phyloP scores from a whole-genome alignment of 1,140 invertebrate genomes.

The Cotesia glomerata region DNA sequence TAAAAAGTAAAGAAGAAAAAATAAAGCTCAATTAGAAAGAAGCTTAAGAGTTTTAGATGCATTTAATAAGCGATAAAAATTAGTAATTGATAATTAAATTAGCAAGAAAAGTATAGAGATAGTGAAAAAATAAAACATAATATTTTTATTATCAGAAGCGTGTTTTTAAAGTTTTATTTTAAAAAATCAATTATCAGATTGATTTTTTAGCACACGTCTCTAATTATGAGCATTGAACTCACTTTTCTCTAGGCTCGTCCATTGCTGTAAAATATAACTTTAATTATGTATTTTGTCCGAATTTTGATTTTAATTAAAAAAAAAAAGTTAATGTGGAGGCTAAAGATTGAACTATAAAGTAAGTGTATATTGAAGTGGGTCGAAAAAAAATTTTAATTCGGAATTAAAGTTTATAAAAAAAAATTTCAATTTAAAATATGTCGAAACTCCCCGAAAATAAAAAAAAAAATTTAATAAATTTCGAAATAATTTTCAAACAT shows the following conservation, averaged over 20 bases:
- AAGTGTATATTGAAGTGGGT: not conserved
- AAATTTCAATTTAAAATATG: too few species aligned
- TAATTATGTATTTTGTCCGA: constrained; percentile 22
- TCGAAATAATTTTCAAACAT: too few species aligned
- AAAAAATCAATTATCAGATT: too few species aligned
- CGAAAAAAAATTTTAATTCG: too few species aligned
- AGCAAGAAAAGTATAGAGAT: constrained; percentile 27
- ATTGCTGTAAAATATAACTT: constrained; percentile 72
- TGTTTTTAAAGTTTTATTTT: too few species aligned
- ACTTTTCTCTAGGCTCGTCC: constrained; percentile 84
- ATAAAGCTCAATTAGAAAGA: not conserved
- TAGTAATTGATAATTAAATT: constrained; percentile 31
- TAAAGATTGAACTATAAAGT: not conserved
- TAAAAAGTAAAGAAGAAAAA: constrained; percentile 12
- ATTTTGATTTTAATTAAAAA: not conserved
- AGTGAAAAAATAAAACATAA: constrained; percentile 5
- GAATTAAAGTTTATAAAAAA: too few species aligned
- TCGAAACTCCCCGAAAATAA: too few species aligned
- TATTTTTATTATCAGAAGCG: not conserved
- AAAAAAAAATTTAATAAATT: too few species aligned
- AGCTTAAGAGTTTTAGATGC: not conserved
- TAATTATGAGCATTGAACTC: constrained; percentile 60
- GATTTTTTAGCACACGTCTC: not conserved
- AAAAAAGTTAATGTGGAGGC: not conserved
- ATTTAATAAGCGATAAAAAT: constrained; percentile 19